phyloP scores from a whole-genome alignment of 2,888 invertebrate species.

The Thymelicus sylvestris region DNA sequence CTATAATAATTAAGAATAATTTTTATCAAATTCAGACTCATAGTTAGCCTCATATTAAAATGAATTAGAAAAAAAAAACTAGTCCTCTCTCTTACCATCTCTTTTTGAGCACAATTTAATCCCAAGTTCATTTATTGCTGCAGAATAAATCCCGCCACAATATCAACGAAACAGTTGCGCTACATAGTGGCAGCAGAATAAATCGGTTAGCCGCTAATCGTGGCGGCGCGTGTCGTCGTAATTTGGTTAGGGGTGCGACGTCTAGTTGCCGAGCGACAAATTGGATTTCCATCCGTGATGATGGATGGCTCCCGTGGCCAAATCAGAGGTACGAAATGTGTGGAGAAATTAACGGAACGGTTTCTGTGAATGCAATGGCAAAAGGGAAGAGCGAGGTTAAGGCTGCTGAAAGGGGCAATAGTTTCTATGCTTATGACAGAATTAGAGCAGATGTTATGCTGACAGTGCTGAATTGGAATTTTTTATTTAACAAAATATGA shows the following conservation, averaged over 20 bases:
- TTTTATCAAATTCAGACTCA: no score
- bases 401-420: no score
- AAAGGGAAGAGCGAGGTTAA: background rate
- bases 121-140: background rate
- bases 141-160: conserved; percentile 4
- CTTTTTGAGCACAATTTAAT: no score
- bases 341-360: conserved; percentile 30
- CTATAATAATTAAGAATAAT: no score
- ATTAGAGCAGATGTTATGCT: no score
- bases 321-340: conserved; percentile 53
- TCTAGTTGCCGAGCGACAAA: conserved; percentile 61
- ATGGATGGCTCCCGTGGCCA: conserved; percentile 64
- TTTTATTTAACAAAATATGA: no score
- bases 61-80: no score
- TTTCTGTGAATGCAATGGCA: background rate
- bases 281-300: conserved; percentile 72
- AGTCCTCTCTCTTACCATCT: no score
- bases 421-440: no score
- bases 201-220: conserved; percentile 62
- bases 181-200: conserved; percentile 51
- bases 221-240: conserved; percentile 62
- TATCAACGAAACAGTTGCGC: conserved; percentile 47
- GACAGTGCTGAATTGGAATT: no score
- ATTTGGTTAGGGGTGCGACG: conserved; percentile 68
- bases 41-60: no score